These are phyloP conservation scores for Lepus americanus DNA, from an alignment of 2,113 vertebrate genomes.

Conservation along the genomic window DNA sequence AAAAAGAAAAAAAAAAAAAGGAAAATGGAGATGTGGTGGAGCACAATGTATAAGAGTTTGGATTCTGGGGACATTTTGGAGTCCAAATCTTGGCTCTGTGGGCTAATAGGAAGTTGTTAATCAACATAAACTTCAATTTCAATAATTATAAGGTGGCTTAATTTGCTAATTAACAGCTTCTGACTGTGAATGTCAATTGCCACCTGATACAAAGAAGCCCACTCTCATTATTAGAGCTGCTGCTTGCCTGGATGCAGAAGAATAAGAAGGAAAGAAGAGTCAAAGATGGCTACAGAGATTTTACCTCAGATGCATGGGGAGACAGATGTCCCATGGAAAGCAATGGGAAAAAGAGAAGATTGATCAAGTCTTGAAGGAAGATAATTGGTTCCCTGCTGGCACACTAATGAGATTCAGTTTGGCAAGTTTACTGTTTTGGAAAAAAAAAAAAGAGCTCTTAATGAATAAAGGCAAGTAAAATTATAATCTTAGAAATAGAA, in stretches of 20 bases:
- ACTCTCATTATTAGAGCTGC: neutral
- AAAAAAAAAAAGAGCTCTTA: neutral
- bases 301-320: neutral
- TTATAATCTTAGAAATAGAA: neutral
- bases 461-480: slow-evolving; percentile 20
- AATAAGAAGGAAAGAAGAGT: neutral
- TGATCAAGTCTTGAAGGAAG: neutral
- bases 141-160: neutral
- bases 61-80: neutral
- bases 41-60: neutral
- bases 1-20: neutral
- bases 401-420: neutral
- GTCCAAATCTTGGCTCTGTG: neutral
- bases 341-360: neutral
- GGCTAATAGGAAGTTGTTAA: neutral
- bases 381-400: neutral
- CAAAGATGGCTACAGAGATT: neutral
- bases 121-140: slow-evolving; percentile 37
- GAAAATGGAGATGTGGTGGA: neutral
- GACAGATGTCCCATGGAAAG: neutral
- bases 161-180: neutral
- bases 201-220: neutral
- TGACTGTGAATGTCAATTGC: neutral
- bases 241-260: neutral
- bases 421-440: neutral